Percentiles rank a stretch among this genome's conserved stretches.
Evolutionary conservation across 2,888 invertebrate species (phyloP).

Genomic region (Microplitis deprimator): DNA sequence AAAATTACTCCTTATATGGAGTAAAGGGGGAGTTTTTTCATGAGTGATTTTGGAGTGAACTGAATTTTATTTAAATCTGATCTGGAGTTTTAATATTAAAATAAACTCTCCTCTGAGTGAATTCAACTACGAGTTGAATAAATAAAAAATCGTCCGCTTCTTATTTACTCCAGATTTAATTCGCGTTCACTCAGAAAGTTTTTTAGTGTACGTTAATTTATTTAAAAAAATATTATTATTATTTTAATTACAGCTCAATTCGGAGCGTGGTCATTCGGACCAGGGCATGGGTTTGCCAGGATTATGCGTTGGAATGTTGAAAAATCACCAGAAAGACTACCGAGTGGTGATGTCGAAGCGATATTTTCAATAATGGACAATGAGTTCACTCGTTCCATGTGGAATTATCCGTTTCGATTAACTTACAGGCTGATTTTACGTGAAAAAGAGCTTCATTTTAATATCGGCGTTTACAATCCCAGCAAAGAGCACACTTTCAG

Average conservation of each 20-base stretch:
- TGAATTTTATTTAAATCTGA: background rate
- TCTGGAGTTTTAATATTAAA: background rate
- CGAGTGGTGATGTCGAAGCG: constrained; percentile 93
- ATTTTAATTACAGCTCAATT: constrained; percentile 84
- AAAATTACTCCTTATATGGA: too few relatives aligned
- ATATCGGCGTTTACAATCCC: constrained; percentile 94
- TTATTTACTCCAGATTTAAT: too few relatives aligned
- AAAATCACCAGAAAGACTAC: constrained; percentile 88
- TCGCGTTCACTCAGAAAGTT: too few relatives aligned
- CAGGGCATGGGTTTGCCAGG: constrained; percentile 96
- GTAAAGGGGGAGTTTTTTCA: too few relatives aligned
- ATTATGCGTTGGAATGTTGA: constrained; percentile 93
- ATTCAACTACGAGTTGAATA: too few relatives aligned
- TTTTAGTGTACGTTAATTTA: too few relatives aligned
- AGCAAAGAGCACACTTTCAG: constrained; percentile 92
- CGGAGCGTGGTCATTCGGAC: constrained; percentile 94
- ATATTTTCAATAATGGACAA: constrained; percentile 93
- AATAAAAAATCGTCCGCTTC: too few relatives aligned
- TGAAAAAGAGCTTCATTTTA: constrained; percentile 93
- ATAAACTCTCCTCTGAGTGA: too few relatives aligned
- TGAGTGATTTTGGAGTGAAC: too few relatives aligned
- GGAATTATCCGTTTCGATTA: constrained; percentile 94
- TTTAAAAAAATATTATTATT: constrained; percentile 11
- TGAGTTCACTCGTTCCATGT: constrained; percentile 93
- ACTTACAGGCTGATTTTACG: constrained; percentile 93